These are phyloP conservation scores for Ephestia elutella DNA, from an alignment of 1,140 invertebrate genomes.

Conservation along the genomic window DNA sequence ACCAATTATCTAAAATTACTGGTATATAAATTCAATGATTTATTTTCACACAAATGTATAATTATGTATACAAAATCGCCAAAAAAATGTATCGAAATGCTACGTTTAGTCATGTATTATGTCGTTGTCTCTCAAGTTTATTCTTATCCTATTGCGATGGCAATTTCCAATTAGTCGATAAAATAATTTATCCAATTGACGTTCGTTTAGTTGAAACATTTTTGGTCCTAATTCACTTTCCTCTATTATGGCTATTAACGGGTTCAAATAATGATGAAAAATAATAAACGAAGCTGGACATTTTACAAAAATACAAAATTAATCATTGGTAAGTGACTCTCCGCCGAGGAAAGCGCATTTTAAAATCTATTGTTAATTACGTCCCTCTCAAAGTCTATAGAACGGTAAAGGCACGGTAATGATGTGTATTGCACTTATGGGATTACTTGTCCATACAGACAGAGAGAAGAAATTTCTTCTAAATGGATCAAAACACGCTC, in stretches of 20 bases:
- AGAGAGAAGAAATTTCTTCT: slow-evolving; percentile 63
- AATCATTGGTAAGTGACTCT: slow-evolving; percentile 44
- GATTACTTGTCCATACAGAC: slow-evolving; percentile 62
- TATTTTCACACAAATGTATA: slow-evolving; percentile 11
- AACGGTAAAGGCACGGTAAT: slow-evolving; percentile 73
- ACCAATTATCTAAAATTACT: background rate
- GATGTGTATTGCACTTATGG: slow-evolving; percentile 72
- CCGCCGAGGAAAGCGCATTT: slow-evolving; percentile 49
- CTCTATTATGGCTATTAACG: slow-evolving; percentile 33
- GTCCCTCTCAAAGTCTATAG: slow-evolving; percentile 72
- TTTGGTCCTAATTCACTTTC: slow-evolving; percentile 58
- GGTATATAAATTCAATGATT: background rate
- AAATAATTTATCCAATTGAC: slow-evolving; percentile 56
- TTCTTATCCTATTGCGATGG: slow-evolving; percentile 59
- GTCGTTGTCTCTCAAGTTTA: slow-evolving; percentile 62
- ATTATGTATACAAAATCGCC: slow-evolving; percentile 37
- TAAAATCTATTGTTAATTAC: slow-evolving; percentile 71
- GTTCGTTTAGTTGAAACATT: slow-evolving; percentile 44
- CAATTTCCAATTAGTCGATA: slow-evolving; percentile 27
- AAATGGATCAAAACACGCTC: slow-evolving; percentile 68
- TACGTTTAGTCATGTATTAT: slow-evolving; percentile 51
- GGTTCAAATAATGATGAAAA: slow-evolving; percentile 34
- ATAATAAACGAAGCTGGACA: slow-evolving; percentile 41
- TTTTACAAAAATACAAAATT: slow-evolving; percentile 52
- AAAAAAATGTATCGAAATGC: slow-evolving; percentile 57